phyloP scores from a whole-genome alignment of 2,113 vertebrate species.

The Neofelis nebulosa region DNA sequence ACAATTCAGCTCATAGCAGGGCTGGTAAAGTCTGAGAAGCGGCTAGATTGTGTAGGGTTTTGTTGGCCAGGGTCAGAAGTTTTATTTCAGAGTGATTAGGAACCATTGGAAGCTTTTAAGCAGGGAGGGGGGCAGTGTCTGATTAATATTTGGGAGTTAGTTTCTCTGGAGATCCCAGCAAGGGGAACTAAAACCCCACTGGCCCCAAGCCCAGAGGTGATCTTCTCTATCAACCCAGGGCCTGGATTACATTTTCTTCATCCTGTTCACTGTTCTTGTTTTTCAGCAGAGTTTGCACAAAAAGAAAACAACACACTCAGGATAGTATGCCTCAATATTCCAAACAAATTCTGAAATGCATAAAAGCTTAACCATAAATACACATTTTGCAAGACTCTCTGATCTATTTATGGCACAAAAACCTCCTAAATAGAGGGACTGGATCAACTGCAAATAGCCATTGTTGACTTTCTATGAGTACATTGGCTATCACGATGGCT shows the following conservation, averaged over 20 bases:
- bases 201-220: not conserved
- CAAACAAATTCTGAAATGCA: conserved; percentile 52
- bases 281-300: conserved; percentile 59
- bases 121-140: not conserved
- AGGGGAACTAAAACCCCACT: not conserved
- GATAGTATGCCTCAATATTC: conserved; percentile 45
- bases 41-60: not conserved
- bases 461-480: conserved; percentile 57
- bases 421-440: conserved; percentile 44
- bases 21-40: not conserved
- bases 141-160: not conserved
- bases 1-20: not conserved
- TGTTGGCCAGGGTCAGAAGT: not conserved
- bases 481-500: not conserved
- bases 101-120: not conserved
- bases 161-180: not conserved
- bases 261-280: not conserved
- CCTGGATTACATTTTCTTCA: not conserved
- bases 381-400: conserved; percentile 61
- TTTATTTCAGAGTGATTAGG: conserved; percentile 1
- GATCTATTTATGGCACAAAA: conserved; percentile 66
- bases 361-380: conserved; percentile 68
- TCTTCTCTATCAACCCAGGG: not conserved
- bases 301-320: conserved; percentile 52
- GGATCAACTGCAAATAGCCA: conserved; percentile 51